These are phyloP conservation scores for Urocitellus parryii DNA, from an alignment of 2,113 vertebrate genomes.

Conservation along the genomic window DNA sequence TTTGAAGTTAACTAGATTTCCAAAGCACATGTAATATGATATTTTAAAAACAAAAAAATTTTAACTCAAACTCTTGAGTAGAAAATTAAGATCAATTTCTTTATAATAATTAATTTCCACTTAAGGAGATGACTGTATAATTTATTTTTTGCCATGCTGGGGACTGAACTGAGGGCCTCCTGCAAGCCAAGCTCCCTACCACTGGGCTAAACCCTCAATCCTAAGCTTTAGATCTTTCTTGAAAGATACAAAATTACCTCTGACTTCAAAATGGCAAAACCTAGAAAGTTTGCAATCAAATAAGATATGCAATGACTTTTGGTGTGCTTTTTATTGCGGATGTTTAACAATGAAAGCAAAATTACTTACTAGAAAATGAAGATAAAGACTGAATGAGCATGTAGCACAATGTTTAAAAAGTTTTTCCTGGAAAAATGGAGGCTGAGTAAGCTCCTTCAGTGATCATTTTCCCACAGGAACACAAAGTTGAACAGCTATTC, in stretches of 20 bases:
- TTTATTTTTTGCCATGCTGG: neutral
- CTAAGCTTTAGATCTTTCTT: neutral
- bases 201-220: too few relatives aligned
- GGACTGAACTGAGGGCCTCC: neutral
- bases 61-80: neutral
- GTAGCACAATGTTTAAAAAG: slow-evolving; percentile 19
- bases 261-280: neutral
- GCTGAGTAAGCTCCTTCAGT: neutral
- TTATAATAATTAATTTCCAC: neutral
- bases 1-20: neutral
- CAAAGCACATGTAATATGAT: neutral
- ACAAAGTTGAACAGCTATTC: neutral
- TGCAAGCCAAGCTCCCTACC: neutral
- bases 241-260: slow-evolving; percentile 17
- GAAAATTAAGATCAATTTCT: neutral
- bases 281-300: neutral
- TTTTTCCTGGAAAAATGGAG: neutral
- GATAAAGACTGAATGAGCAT: neutral
- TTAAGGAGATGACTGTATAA: neutral
- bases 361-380: neutral
- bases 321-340: neutral
- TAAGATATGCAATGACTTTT: neutral
- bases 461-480: neutral
- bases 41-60: neutral
- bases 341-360: neutral